Percentiles rank a stretch among this genome's conserved stretches.
Evolutionary conservation across 2,797 vertebrate species (phyloP).

Genomic region (Cottoperca gobio): DNA sequence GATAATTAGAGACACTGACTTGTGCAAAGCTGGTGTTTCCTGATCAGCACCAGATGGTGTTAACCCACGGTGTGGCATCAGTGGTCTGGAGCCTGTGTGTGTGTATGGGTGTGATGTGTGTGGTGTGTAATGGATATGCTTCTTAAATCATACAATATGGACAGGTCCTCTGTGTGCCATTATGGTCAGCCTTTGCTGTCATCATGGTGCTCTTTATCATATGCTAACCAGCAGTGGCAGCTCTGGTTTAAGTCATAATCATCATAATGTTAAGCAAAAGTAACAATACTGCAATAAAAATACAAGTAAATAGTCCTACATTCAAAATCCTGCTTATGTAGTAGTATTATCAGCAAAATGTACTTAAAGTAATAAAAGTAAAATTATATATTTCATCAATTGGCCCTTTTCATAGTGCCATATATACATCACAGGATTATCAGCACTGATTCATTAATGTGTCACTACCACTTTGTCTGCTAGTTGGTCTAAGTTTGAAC

Average conservation of each 20-base stretch:
- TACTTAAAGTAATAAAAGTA: not conserved
- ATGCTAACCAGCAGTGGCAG: conserved; percentile 63
- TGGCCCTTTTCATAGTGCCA: no score
- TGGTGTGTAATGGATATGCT: conserved; percentile 79
- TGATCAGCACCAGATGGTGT: conserved; percentile 87
- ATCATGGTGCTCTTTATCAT: conserved; percentile 61
- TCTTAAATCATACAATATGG: conserved; percentile 83
- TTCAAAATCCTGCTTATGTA: not conserved
- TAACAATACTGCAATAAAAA: not conserved
- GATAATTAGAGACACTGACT: conserved; percentile 88
- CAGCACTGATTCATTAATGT: not conserved
- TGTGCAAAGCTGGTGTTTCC: conserved; percentile 87
- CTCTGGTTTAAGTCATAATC: conserved; percentile 35
- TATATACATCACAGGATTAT: not conserved
- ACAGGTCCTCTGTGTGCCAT: conserved; percentile 76
- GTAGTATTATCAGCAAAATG: not conserved
- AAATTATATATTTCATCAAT: not conserved
- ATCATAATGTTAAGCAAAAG: not conserved
- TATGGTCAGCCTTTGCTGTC: conserved; percentile 71
- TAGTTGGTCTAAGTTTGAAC: not conserved
- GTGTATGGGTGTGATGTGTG: conserved; percentile 49
- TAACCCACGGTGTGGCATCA: conserved; percentile 75
- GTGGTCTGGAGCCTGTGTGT: conserved; percentile 60
- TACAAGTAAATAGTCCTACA: not conserved
- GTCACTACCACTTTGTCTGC: not conserved